Evolutionary conservation across 2,797 vertebrate genomes (phyloP).

Genomic region (Pipistrellus pygmaeus): DNA sequence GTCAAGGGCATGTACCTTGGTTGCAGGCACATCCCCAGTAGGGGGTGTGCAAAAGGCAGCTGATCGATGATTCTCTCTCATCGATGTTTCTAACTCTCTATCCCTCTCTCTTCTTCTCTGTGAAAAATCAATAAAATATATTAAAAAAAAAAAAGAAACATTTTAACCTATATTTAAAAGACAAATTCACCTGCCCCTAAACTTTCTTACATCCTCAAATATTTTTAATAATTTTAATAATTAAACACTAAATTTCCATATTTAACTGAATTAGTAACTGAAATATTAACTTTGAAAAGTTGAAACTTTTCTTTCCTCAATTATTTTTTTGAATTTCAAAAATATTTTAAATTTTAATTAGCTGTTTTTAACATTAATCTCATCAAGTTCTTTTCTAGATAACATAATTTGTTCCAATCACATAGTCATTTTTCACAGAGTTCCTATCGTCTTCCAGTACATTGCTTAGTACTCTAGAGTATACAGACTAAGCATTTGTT

Average conservation of each 20-base stretch:
- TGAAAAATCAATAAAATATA: too few species aligned
- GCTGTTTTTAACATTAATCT: conserved; percentile 30
- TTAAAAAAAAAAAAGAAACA: too few species aligned
- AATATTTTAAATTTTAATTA: conserved; percentile 9
- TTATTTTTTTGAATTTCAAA: conserved; percentile 55
- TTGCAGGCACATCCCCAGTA: too few species aligned
- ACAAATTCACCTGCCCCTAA: neutral
- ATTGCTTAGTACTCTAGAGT: neutral
- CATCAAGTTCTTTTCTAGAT: neutral
- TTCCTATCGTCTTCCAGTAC: neutral
- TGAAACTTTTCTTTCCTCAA: neutral
- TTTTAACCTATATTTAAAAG: conserved; percentile 30
- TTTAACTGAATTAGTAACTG: conserved; percentile 43
- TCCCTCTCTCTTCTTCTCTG: too few species aligned
- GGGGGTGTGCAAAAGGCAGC: too few species aligned
- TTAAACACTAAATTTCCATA: conserved; percentile 31
- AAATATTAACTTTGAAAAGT: conserved; percentile 53
- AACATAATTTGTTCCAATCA: neutral
- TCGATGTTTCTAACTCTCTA: too few species aligned
- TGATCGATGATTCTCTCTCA: too few species aligned
- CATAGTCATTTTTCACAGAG: neutral
- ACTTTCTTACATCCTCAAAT: neutral
- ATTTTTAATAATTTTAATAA: conserved; percentile 30
- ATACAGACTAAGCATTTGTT: neutral
- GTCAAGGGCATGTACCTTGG: too few species aligned